phyloP scores from a whole-genome alignment of 2,113 vertebrate genomes.

The Istiophorus platypterus region DNA sequence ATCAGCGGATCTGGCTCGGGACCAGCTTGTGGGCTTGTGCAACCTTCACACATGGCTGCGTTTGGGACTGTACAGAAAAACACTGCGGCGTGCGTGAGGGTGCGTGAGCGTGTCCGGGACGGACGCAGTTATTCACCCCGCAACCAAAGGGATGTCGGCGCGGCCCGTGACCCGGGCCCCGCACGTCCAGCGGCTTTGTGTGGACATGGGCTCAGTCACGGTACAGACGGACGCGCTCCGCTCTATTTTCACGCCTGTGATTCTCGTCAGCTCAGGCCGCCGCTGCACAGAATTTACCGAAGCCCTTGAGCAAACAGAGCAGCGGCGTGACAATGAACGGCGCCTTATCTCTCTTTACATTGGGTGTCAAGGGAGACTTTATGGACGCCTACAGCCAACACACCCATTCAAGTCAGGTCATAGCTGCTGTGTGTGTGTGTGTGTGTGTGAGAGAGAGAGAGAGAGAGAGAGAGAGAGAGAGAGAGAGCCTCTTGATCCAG shows the following conservation, averaged over 20 bases:
- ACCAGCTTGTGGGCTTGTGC: constrained; percentile 19
- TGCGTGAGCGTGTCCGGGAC: too few species aligned
- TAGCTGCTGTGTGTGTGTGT: neutral
- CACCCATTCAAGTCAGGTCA: neutral
- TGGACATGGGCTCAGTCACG: constrained; percentile 14
- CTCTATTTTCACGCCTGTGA: constrained; percentile 18
- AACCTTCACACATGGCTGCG: neutral
- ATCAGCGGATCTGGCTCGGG: neutral
- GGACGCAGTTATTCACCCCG: too few species aligned
- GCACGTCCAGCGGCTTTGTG: neutral
- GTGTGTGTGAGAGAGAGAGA: too few species aligned
- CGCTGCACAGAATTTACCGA: constrained; percentile 15
- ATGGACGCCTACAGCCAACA: neutral
- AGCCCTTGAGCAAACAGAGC: constrained; percentile 40
- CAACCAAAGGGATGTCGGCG: too few species aligned
- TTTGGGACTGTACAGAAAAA: neutral
- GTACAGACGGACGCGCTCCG: constrained; percentile 11
- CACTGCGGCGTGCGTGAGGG: too few species aligned
- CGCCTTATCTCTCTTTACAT: constrained; percentile 6
- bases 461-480: too few species aligned
- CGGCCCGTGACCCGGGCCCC: neutral
- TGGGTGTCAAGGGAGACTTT: neutral
- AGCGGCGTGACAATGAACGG: constrained; percentile 22
- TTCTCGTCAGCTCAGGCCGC: constrained; percentile 5
- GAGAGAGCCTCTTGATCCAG: neutral